These are phyloP conservation scores for Spinus olivaceus DNA, from an alignment of 2,797 vertebrate genomes.

Conservation along the genomic window DNA sequence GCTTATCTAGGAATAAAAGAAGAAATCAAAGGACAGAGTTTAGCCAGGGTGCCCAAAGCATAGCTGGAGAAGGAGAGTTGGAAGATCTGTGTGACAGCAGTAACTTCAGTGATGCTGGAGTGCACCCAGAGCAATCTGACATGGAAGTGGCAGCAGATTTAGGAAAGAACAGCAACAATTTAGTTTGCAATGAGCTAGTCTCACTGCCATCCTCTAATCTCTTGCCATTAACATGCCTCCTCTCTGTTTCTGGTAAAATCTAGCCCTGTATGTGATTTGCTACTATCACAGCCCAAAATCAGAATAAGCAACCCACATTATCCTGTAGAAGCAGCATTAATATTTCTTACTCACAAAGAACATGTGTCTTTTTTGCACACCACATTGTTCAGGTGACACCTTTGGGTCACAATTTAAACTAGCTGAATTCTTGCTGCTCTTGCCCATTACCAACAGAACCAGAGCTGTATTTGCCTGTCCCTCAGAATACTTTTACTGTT, in stretches of 20 bases:
- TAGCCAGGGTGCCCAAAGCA: neutral
- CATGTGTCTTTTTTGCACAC: neutral
- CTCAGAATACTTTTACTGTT: neutral
- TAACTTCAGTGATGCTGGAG: neutral
- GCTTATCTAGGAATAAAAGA: neutral
- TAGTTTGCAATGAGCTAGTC: neutral
- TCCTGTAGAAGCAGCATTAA: neutral
- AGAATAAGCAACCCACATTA: neutral
- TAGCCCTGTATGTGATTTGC: fast-evolving
- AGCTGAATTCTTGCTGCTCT: neutral
- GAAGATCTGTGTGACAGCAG: neutral
- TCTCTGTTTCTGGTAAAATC: neutral
- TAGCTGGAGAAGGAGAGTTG: fast-evolving
- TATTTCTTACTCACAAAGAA: neutral
- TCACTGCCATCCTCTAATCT: neutral
- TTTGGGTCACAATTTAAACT: fast-evolving
- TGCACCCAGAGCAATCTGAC: neutral
- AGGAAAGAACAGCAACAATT: neutral
- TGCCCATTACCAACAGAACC: neutral
- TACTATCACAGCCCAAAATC: neutral
- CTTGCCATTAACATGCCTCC: neutral
- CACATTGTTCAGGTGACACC: neutral
- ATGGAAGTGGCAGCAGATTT: neutral
- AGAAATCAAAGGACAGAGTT: neutral
- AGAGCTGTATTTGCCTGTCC: neutral